Conservation (phyloP, 2,888 invertebrate species). For the Agelastica alni region DNA sequence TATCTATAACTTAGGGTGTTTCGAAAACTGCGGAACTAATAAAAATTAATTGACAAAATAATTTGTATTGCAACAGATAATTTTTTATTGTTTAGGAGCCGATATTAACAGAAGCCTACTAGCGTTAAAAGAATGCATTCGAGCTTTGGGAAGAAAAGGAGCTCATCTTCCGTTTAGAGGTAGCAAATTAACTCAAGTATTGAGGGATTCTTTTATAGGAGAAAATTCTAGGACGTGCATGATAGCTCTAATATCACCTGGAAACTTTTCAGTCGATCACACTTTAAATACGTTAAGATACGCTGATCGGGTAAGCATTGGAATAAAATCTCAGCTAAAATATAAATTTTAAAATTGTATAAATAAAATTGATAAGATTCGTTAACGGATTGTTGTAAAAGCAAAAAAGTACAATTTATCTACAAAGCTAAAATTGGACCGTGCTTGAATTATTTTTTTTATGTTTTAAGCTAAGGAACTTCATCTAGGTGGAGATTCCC, state of each 20-base stretch:
- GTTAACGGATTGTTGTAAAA: no score
- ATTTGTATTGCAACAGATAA: no score
- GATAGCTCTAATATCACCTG: conserved; percentile 99
- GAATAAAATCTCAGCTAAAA: neutral
- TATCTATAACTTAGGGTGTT: no score
- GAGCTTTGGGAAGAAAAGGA: conserved; percentile 92
- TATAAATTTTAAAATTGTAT: no score
- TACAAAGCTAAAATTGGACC: no score
- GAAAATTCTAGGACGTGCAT: conserved; percentile 99
- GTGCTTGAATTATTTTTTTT: no score
- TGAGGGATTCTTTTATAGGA: conserved; percentile 97
- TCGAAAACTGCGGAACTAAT: no score
- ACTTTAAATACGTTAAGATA: conserved; percentile 96
- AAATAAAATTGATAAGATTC: no score
- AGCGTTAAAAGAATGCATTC: conserved; percentile 96
- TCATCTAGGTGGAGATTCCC: no score
- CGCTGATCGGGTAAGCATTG: conserved; percentile 75
- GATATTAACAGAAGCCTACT: conserved; percentile 95
- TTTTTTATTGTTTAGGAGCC: conserved; percentile 69
- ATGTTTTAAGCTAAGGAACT: no score
- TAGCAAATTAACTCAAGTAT: conserved; percentile 92
- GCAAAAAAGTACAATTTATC: no score
- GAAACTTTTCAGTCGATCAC: conserved; percentile 94
- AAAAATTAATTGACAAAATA: no score
- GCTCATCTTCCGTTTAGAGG: conserved; percentile 97